phyloP scores from a whole-genome alignment of 2,888 invertebrate species.

The Ariolimax columbianus region DNA sequence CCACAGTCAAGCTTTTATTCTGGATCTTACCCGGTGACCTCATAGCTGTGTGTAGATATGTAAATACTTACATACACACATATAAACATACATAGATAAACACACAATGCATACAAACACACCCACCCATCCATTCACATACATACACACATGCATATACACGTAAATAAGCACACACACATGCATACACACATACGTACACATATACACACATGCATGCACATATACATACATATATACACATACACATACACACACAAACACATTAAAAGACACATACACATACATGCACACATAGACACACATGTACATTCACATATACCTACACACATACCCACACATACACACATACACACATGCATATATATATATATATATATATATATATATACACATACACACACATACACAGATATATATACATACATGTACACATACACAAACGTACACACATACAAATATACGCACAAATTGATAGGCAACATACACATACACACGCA shows the following conservation, averaged over 20 bases:
- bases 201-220: background rate
- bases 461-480: too few relatives aligned
- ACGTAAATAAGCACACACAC: too few relatives aligned
- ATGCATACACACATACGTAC: conserved; percentile 18
- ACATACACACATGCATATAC: too few relatives aligned
- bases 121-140: too few relatives aligned
- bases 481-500: too few relatives aligned
- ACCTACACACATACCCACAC: conserved; percentile 34
- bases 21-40: background rate
- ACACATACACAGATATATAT: too few relatives aligned
- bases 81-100: too few relatives aligned
- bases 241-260: background rate
- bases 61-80: too few relatives aligned
- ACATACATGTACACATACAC: background rate
- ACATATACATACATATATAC: background rate
- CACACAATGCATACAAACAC: too few relatives aligned
- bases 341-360: conserved; percentile 28
- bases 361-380: conserved; percentile 2
- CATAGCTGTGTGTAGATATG: background rate
- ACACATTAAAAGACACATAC: too few relatives aligned
- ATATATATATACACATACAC: background rate
- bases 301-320: conserved; percentile 32
- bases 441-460: background rate
- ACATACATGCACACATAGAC: too few relatives aligned
- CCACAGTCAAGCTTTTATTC: background rate